Base-by-base conservation (phyloP, 2,888 invertebrate genomes). In the Venustoraphidia nigricollis region DNA sequence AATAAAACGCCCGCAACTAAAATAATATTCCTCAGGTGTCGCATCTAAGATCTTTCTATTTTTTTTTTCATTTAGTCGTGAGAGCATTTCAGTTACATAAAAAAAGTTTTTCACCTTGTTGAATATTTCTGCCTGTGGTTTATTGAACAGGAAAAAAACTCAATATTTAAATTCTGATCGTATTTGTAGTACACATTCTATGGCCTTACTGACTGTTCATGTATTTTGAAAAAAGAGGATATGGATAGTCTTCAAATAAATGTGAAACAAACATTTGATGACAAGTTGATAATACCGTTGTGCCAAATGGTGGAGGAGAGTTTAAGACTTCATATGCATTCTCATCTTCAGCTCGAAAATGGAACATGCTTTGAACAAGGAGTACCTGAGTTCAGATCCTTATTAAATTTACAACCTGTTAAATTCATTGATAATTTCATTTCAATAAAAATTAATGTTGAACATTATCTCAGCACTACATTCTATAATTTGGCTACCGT, bases 401-500 rank as follows among this genome's bases (percentile, higher is more conserved):
- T 84, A 49, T 68, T 86, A 10, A 67, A 71, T 49, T 62, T 77
- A 10, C 68, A 75, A 50, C 75, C 77, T 4, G 66, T 75, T 57
- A 72, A 71, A 55, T 62, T 76, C 36, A 68, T 70, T 53, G 71
- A 75, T 45, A 62, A 71, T 35, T 77, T 76, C 58, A 70, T 82
- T 60, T 76, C 77, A 53, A 67, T 85, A 14, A 76, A 77, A 65
- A 75, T 82, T 69, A 44, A 64, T 46, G 81, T 93, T 9, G 95
- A 95, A 64, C 82, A 89, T 61, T 95, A 96, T 67, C 74, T 98
- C 54, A 92, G 94, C 59, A 83, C 80, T 54, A 93, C 89, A 62
- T 97, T 96, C 68, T 98, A 98, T 67, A 96, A 97, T 70, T 72
- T 97, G 58, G 96, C 96, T 1, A 93, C 96, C 2, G 93, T 98